phyloP scores from a whole-genome alignment of 2,888 invertebrate species.

The Ephialtes manifestator region DNA sequence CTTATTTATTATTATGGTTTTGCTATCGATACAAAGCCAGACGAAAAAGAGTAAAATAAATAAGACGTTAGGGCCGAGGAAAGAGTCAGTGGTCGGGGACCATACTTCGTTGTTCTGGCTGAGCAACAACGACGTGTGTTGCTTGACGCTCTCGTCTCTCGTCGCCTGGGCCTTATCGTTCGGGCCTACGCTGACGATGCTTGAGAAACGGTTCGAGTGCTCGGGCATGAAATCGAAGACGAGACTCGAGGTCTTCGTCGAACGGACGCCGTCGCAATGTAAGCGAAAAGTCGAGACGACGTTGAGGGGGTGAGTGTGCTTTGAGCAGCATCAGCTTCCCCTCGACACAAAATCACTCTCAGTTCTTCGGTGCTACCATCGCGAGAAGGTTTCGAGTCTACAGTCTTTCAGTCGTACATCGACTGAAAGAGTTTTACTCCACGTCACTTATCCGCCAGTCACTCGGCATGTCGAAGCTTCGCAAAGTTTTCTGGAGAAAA shows the following conservation, averaged over 20 bases:
- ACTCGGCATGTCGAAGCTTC: slow-evolving; percentile 5
- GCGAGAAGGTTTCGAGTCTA: slow-evolving; percentile 54
- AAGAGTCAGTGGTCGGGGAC: neutral
- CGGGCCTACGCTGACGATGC: slow-evolving; percentile 70
- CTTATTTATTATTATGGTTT: slow-evolving; percentile 19
- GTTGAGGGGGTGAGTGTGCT: slow-evolving; percentile 51
- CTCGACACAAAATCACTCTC: slow-evolving; percentile 57
- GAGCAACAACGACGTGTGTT: slow-evolving; percentile 47
- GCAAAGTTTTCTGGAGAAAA: neutral
- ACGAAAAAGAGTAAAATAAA: slow-evolving; percentile 5
- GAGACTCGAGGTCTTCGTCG: slow-evolving; percentile 57
- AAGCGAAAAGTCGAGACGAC: slow-evolving; percentile 45
- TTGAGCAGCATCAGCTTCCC: slow-evolving; percentile 42
- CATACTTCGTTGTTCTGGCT: slow-evolving; percentile 28
- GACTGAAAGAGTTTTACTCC: neutral
- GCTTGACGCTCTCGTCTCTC: slow-evolving; percentile 44
- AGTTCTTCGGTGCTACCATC: slow-evolving; percentile 62
- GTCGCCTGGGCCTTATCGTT: slow-evolving; percentile 31
- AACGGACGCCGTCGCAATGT: slow-evolving; percentile 32
- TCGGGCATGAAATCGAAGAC: slow-evolving; percentile 68
- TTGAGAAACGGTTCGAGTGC: slow-evolving; percentile 68
- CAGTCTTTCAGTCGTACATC: slow-evolving; percentile 12
- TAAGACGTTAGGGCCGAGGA: neutral
- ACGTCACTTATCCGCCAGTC: neutral
- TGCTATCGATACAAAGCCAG: slow-evolving; percentile 26